Conservation (phyloP, 2,888 invertebrate genomes). For the Phanerotoma sp. region DNA sequence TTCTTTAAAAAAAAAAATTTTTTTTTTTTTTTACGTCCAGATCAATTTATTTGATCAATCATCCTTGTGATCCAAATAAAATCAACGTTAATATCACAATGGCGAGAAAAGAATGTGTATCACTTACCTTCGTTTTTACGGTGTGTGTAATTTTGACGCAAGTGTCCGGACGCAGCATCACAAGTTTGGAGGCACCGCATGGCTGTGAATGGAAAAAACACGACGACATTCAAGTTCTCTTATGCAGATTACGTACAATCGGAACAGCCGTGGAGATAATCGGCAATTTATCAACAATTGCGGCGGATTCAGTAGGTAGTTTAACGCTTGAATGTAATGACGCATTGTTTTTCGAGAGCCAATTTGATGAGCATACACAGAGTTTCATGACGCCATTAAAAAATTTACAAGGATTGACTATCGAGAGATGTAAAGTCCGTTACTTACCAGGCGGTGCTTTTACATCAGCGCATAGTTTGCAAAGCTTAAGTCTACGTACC, state of each 20-base stretch:
- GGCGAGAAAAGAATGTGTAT: neutral
- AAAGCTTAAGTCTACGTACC: constrained; percentile 69
- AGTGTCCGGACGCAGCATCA: constrained; percentile 47
- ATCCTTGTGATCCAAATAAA: too few relatives aligned
- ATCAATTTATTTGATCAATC: too few relatives aligned
- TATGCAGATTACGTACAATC: constrained; percentile 73
- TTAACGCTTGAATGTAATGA: constrained; percentile 74
- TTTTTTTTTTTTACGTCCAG: too few relatives aligned
- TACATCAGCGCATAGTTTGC: constrained; percentile 67
- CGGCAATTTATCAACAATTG: constrained; percentile 69
- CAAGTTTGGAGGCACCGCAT: constrained; percentile 63
- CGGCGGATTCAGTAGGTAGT: constrained; percentile 69
- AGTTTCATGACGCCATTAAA: constrained; percentile 66
- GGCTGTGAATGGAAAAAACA: constrained; percentile 71
- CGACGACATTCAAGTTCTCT: constrained; percentile 60
- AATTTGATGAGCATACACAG: constrained; percentile 62
- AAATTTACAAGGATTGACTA: constrained; percentile 67
- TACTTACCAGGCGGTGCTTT: constrained; percentile 72
- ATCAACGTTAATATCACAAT: too few relatives aligned
- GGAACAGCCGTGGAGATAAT: constrained; percentile 69
- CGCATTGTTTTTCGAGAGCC: constrained; percentile 73
- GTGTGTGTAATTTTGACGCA: constrained; percentile 33
- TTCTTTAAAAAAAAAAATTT: too few relatives aligned
- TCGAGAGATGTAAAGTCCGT: constrained; percentile 78
- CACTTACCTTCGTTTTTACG: constrained; percentile 23